A percentile compares a stretch with the other conserved stretches of the same genome.
Evolutionary conservation across 2,113 vertebrate species (phyloP).

Genomic region (Trematomus loennbergii): DNA sequence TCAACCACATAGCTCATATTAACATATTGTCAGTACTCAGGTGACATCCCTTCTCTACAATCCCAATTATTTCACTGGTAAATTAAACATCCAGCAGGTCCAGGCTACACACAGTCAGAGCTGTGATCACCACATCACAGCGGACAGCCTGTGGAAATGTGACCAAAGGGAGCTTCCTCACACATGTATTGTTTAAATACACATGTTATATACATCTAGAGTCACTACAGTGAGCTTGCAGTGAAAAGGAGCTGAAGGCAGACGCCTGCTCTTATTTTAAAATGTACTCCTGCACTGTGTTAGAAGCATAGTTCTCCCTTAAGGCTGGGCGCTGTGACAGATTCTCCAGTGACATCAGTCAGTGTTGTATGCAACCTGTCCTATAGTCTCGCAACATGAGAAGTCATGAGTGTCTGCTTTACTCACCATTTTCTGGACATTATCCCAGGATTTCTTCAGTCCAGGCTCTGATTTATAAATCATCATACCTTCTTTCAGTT

Average conservation of each 20-base stretch:
- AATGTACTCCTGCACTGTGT: neutral
- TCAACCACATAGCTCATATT: neutral
- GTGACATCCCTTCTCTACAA: neutral
- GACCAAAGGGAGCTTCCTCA: too few species aligned
- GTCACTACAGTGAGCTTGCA: too few species aligned
- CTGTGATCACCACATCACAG: neutral
- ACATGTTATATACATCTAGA: too few species aligned
- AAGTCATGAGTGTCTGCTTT: neutral
- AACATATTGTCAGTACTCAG: too few species aligned
- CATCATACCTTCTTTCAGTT: constrained; percentile 84
- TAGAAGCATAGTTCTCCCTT: neutral
- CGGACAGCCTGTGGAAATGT: too few species aligned
- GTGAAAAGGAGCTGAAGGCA: too few species aligned
- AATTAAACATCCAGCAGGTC: neutral
- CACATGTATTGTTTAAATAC: too few species aligned
- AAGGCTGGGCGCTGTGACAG: neutral
- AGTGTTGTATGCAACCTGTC: neutral
- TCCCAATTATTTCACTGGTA: neutral
- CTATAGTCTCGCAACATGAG: neutral
- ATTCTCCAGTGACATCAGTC: neutral
- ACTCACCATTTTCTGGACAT: constrained; percentile 87
- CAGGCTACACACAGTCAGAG: too few species aligned
- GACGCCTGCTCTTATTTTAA: too few species aligned
- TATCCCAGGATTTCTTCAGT: constrained; percentile 86
- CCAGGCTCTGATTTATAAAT: constrained; percentile 77